phyloP scores from a whole-genome alignment of 2,113 vertebrate genomes.

The Grammomys surdaster region DNA sequence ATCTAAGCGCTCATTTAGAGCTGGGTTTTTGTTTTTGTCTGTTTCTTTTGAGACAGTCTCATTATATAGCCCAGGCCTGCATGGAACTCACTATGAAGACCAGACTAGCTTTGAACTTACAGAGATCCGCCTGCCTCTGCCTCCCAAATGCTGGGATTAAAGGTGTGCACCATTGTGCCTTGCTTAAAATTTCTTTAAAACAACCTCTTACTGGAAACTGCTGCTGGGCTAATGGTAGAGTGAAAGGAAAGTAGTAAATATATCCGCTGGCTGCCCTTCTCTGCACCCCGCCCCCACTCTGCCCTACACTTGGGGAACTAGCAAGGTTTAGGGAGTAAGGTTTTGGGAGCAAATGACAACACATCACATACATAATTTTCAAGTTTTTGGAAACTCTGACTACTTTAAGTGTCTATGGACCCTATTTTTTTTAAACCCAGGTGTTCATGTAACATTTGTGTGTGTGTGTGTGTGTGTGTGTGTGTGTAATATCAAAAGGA shows the following conservation, averaged over 20 bases:
- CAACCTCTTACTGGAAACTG: neutral
- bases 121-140: neutral
- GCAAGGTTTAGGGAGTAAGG: neutral
- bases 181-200: neutral
- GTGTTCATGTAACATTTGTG: neutral
- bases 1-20: neutral
- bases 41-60: neutral
- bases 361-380: neutral
- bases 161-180: neutral
- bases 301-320: neutral
- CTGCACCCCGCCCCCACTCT: no score
- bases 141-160: neutral
- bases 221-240: neutral
- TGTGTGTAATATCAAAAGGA: slow-evolving; percentile 29
- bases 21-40: neutral
- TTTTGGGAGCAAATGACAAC: neutral
- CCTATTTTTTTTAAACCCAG: neutral
- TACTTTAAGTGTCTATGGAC: neutral
- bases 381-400: neutral
- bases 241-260: neutral
- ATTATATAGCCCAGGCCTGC: neutral
- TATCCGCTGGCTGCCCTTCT: neutral
- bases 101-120: neutral
- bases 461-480: neutral
- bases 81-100: neutral